Base-by-base conservation (phyloP, 2,888 invertebrate genomes). In the Drosophila paranaensis region DNA sequence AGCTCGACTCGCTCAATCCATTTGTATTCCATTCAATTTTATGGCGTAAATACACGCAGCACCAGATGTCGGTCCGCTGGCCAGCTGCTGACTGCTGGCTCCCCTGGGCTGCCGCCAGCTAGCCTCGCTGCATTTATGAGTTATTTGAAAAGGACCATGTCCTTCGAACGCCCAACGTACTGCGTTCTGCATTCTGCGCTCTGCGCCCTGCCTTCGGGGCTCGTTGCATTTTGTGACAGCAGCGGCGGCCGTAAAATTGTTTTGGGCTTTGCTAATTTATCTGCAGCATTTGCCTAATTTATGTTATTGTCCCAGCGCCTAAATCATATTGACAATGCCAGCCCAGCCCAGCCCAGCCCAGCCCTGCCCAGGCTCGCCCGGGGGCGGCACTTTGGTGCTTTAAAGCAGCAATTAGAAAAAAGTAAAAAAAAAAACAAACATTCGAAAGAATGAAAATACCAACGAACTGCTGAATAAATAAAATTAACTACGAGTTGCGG, bases 401-500 rank as follows among this genome's bases (percentile, higher is more conserved):
- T 77, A 82, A 74, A 77, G 68, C 81, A 64, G 55, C 60, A 72
- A 76, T 71, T 79, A 75, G 76, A 53, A 33, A 6, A 11, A 45
- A 42, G 3, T 37, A 27, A 40, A 63, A 27, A n/a, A 27, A 27
- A 46, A 16, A 16, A 14, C 30, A 13, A 16, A 46, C 14, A 27
- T 33, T 43, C 43, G 14, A 42, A 33, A 56, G 20, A 53, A 79
- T 37, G 16, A 27, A 43, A 55, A 60, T 14, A 35, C 40, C 25
- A 60, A 60, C 60, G 53, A 62, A 60, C 35, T 61, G 60, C 46
- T 79, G 72, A 87, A 90, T 89, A 86, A 90, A 86, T 89, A 86
- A 90, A 86, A 86, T 90, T 90, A 87, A 87, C 90, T 81, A 77
- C 90, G 79, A 88, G 89, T 68, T 85, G 85, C 83, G 85, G 85